Base-by-base conservation (phyloP, 2,888 invertebrate species). In the Melanargia galathea region DNA sequence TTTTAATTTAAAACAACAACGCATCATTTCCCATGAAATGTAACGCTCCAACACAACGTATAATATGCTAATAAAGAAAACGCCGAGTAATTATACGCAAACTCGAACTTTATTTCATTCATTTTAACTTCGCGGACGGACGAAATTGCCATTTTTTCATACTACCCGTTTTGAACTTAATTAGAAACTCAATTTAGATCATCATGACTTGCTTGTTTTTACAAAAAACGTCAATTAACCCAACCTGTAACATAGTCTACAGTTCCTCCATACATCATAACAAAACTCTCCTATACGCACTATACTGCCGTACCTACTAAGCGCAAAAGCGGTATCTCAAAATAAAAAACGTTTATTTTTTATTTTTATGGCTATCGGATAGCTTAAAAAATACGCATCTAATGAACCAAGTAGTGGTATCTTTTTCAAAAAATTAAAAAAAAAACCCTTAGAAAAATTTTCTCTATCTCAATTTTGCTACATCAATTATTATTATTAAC, bases 1-100 rank as follows among this genome's bases (percentile, higher is more conserved):
- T 71, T 60, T 46, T 59, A 60, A 62, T 59, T 45, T 64, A 64
- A 62, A 55, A 40, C 43, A 59, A 64, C 59, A 51, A 58, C 58
- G 48, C 46, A 48, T 48, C 58, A 48, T 58, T 58, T 48, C 46
- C 58, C 58, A 33, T 58, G 48, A 58, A 58, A 33, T 48, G 58
- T 35, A 58, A 58, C 35, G 22, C 16, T 58, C 46, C 38, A 24
- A 57, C 49, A 26, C 40, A 54, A 48, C 18, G 58, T 24, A n/a
- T n/a, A 26, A 56, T 63, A 63, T 64, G 60, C 64, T 64, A 56
- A 60, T 60, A 64, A 46, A 46, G 49, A 49, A 60, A 56, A 56
- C 26, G 56, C 43, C 55, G 55, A 64, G 43, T 64, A 64, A 64
- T 64, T 56, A 60, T 48, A 43, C 35, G 16, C n/a, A 58, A 64